phyloP scores from a whole-genome alignment of 2,888 invertebrate species.

The Allophyes oxyacanthae region DNA sequence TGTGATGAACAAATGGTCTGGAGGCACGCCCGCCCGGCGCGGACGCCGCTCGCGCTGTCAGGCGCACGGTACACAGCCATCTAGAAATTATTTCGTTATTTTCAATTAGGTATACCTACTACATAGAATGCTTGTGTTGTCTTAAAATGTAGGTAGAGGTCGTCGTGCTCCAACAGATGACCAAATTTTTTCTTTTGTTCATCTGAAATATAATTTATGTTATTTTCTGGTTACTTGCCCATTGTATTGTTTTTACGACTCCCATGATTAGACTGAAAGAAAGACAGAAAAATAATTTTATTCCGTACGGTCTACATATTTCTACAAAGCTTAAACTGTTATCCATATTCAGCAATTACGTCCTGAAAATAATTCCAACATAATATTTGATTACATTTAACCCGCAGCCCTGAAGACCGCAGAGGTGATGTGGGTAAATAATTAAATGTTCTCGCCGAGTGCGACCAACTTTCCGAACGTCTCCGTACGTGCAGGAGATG shows the following conservation, averaged over 20 bases:
- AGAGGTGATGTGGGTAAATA: constrained; percentile 3
- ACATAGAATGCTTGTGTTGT: neutral
- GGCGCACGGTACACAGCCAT: constrained; percentile 4
- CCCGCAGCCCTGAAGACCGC: neutral
- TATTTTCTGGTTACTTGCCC: no score
- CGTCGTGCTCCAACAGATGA: no score
- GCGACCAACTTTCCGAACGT: constrained; percentile 10
- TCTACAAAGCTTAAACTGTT: no score
- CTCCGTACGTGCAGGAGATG: constrained; percentile 42
- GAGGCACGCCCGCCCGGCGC: constrained; percentile 18
- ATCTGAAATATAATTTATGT: no score
- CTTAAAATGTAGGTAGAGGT: neutral
- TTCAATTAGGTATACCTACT: no score
- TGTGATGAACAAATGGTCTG: constrained; percentile 34
- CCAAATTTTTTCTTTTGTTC: no score
- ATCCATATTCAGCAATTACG: neutral
- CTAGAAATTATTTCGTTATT: constrained; percentile 5
- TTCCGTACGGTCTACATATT: no score
- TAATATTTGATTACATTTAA: neutral
- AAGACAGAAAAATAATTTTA: no score
- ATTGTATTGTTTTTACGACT: no score
- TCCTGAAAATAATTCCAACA: neutral
- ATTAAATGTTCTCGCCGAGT: neutral
- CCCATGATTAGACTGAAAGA: no score
- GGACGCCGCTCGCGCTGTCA: constrained; percentile 19